Conservation (phyloP, 2,888 invertebrate species). For the Idaea straminata region DNA sequence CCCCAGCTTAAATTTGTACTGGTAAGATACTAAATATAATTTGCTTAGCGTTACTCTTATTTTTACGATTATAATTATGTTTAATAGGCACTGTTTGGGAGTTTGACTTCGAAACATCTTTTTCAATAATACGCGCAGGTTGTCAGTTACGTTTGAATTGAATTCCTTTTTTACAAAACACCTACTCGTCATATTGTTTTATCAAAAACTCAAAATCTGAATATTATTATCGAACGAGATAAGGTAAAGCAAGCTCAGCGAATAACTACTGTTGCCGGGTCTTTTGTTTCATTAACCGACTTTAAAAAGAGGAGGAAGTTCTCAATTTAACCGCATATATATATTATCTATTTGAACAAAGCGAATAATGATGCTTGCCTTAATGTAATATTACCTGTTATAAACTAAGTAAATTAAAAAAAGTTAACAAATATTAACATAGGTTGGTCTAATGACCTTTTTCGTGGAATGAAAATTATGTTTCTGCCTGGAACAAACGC, state of each 20-base stretch:
- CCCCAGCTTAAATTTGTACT: conserved; percentile 23
- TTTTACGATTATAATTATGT: background rate
- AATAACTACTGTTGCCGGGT: background rate
- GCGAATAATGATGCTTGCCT: too few relatives aligned
- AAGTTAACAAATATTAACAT: too few relatives aligned
- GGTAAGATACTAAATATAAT: conserved; percentile 20
- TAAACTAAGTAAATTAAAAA: too few relatives aligned
- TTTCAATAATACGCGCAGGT: background rate
- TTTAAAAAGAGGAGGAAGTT: too few relatives aligned
- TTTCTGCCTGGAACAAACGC: too few relatives aligned
- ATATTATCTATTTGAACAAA: too few relatives aligned
- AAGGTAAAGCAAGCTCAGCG: background rate
- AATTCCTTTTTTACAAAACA: background rate
- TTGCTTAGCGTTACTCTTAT: conserved; percentile 1
- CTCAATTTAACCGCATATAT: too few relatives aligned
- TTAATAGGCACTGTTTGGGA: background rate
- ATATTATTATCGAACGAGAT: background rate
- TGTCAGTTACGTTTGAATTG: background rate
- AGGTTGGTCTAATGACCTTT: too few relatives aligned
- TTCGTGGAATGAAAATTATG: too few relatives aligned
- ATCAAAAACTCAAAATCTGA: background rate
- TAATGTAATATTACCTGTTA: too few relatives aligned
- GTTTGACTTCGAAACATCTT: background rate
- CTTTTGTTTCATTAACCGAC: background rate
- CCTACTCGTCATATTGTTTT: background rate